Evolutionary conservation across 2,113 vertebrate genomes (phyloP).

Genomic region (Periophthalmus modestus): DNA sequence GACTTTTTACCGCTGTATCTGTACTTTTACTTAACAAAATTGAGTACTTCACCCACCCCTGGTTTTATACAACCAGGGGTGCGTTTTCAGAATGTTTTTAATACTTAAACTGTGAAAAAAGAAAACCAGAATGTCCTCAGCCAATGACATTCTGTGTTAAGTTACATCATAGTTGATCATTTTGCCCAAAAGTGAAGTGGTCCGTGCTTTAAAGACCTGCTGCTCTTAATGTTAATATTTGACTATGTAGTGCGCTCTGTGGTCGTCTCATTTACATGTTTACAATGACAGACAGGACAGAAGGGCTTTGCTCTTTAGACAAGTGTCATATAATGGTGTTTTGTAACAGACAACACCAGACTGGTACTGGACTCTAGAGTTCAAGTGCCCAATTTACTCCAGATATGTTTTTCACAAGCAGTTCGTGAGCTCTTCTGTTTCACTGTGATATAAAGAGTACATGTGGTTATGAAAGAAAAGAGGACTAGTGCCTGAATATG

Average conservation of each 20-base stretch:
- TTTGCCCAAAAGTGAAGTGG: background rate
- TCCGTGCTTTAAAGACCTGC: background rate
- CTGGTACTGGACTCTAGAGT: background rate
- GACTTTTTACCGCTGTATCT: no score
- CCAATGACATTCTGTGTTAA: background rate
- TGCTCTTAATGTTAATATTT: background rate
- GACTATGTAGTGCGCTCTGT: background rate
- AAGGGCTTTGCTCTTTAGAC: constrained; percentile 20
- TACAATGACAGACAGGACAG: constrained; percentile 3
- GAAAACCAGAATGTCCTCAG: background rate
- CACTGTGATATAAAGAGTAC: background rate
- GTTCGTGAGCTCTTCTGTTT: background rate
- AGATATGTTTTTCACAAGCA: constrained; percentile 11
- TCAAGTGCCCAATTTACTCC: background rate
- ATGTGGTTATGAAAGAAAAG: background rate
- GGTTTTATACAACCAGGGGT: no score
- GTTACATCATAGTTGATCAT: background rate
- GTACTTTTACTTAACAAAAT: no score
- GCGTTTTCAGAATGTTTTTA: no score
- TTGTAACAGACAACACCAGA: background rate
- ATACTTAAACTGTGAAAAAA: background rate
- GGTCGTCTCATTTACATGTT: constrained; percentile 13
- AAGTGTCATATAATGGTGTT: constrained; percentile 12
- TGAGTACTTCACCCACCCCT: no score
- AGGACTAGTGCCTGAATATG: background rate